Evolutionary conservation across 2,113 vertebrate species (phyloP).

Genomic region (Myotis yumanensis): DNA sequence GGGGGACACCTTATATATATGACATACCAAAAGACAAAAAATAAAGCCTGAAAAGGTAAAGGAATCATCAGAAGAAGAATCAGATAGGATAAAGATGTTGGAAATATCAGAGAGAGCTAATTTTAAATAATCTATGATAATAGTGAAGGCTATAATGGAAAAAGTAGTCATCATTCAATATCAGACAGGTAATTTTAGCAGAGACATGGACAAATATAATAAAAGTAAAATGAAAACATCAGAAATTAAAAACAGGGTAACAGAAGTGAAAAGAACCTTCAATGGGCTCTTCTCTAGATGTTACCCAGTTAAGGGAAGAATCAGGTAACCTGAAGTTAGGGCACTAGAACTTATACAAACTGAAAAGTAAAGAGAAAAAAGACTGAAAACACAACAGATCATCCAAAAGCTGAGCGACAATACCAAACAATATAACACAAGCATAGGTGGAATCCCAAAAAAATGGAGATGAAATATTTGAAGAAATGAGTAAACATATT

Average conservation of each 20-base stretch:
- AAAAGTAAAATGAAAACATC: neutral
- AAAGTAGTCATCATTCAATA: slow-evolving; percentile 3
- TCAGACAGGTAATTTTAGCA: neutral
- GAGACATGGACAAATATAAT: neutral
- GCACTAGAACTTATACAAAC: neutral
- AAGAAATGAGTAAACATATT: slow-evolving; percentile 36
- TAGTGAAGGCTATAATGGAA: neutral
- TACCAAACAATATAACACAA: neutral
- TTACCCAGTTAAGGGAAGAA: slow-evolving; percentile 18
- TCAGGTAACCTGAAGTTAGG: neutral
- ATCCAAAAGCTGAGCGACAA: neutral
- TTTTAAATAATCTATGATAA: slow-evolving; percentile 26
- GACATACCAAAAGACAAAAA: neutral
- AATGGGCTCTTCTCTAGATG: neutral
- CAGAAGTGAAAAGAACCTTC: slow-evolving; percentile 34
- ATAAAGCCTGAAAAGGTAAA: slow-evolving; percentile 32
- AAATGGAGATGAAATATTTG: neutral
- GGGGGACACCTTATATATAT: neutral
- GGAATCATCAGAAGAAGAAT: slow-evolving; percentile 1
- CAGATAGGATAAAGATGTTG: neutral
- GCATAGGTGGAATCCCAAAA: neutral
- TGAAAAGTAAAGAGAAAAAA: neutral
- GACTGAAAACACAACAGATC: neutral
- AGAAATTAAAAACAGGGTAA: neutral
- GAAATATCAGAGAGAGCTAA: neutral